A percentile compares a stretch with the other conserved stretches of the same genome.
Evolutionary conservation across 1,140 invertebrate genomes (phyloP).

Genomic region (Tetraneura akinire): DNA sequence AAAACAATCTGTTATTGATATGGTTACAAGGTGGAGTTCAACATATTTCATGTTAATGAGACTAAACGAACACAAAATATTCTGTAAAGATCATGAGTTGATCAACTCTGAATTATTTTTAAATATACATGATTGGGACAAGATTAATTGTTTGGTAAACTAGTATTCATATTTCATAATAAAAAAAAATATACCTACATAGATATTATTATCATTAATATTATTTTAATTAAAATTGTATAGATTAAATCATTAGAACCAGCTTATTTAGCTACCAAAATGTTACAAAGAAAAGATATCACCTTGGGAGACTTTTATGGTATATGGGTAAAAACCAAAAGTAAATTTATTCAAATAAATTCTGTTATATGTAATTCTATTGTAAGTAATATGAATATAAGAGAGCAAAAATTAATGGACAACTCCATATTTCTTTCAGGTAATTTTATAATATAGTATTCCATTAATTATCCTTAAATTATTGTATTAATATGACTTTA

Average conservation of each 20-base stretch:
- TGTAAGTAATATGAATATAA: neutral
- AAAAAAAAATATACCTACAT: neutral
- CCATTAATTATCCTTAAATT: neutral
- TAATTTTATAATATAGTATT: neutral
- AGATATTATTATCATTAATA: neutral
- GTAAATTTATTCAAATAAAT: neutral
- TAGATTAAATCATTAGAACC: neutral
- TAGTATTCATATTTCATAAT: neutral
- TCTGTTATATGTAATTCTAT: neutral
- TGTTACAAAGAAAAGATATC: neutral
- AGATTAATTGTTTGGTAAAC: neutral
- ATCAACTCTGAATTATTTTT: neutral
- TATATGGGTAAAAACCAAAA: neutral
- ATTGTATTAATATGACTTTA: neutral
- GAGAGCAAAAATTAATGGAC: neutral
- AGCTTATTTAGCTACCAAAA: neutral
- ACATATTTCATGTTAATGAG: neutral
- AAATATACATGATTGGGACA: neutral
- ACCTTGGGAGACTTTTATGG: neutral
- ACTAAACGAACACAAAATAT: neutral
- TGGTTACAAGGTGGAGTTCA: neutral
- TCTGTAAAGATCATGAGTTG: neutral
- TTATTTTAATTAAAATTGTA: neutral
- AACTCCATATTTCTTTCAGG: neutral
- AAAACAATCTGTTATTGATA: neutral